Evolutionary conservation across 2,113 vertebrate genomes (phyloP).

Genomic region (Gulo gulo): DNA sequence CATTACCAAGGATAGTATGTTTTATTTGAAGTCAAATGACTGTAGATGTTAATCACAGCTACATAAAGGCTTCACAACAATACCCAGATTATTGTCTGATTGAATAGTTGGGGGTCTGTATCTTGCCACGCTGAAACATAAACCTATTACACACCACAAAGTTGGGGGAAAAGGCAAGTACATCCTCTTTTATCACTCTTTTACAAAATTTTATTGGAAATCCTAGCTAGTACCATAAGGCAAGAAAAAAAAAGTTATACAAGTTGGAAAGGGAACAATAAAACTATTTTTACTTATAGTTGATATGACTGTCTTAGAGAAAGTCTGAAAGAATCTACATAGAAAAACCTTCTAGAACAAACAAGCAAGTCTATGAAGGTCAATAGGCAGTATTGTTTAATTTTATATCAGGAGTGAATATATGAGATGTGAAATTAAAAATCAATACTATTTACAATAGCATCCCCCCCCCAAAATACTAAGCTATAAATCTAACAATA

Average conservation of each 20-base stretch:
- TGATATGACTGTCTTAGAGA: background rate
- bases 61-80: background rate
- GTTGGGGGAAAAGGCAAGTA: background rate
- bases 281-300: background rate
- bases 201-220: background rate
- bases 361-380: background rate
- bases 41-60: background rate
- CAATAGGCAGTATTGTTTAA: background rate
- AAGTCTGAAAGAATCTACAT: background rate
- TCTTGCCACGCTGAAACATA: background rate
- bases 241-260: background rate
- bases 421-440: background rate
- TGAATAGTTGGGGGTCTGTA: background rate
- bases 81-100: background rate
- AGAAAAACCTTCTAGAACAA: background rate
- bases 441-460: background rate
- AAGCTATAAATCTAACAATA: background rate
- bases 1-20: background rate
- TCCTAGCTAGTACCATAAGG: background rate
- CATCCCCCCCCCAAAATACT: background rate
- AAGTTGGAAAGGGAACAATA: background rate
- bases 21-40: background rate
- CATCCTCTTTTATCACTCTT: background rate
- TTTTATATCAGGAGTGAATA: background rate
- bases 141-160: background rate